Base-by-base conservation (phyloP, 1,140 invertebrate genomes). In the Leptoteleia sp. region DNA sequence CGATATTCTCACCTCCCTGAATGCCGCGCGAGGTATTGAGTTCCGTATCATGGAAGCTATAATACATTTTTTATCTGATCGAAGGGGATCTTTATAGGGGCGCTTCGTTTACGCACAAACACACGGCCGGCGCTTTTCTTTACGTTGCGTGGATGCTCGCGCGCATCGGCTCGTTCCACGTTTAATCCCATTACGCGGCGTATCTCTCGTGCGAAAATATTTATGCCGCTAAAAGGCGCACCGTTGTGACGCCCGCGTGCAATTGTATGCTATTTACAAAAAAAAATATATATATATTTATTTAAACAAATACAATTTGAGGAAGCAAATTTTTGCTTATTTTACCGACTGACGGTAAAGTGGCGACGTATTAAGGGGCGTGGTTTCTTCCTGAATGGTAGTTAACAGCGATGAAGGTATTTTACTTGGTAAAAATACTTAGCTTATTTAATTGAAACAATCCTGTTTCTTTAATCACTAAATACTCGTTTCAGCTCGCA, bases 61-160 rank as follows among this genome's bases (percentile, higher is more conserved):
- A 89, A 89, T 89, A 88, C 87, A 89, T 89, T 89, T 89, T 89
- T 89, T 89, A 89, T 89, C 88, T 88, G 87, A 89, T 89, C 83
- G 84, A n/a, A 89, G 88, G 87, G 88, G 88, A 88, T 89, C 87
- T 89, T 89, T 88, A 89, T 89, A 83, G 87, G 83, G 85, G 82
- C 83, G 85, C 83, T 84, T 81, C 80, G 80, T 84, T 72, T 61
- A 64, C 45, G 50, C 57, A 68, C 68, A 71, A 40, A 61, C 38
- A 65, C 65, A 52, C 31, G 61, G n/a, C n/a, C 37, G 59, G 16
- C 7, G n/a, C 45, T 76, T 25, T 62, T 64, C 47, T 67, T 76
- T 54, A 50, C 38, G 17, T 50, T 40, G 27, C 42, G 37, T n/a
- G 29, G 25, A 48, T 52, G 37, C 35, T 71, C 48, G 33, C 35